Percentiles rank a stretch among this genome's conserved stretches.
phyloP scores from a whole-genome alignment of 2,113 vertebrate species.

The Corydoras sp. region DNA sequence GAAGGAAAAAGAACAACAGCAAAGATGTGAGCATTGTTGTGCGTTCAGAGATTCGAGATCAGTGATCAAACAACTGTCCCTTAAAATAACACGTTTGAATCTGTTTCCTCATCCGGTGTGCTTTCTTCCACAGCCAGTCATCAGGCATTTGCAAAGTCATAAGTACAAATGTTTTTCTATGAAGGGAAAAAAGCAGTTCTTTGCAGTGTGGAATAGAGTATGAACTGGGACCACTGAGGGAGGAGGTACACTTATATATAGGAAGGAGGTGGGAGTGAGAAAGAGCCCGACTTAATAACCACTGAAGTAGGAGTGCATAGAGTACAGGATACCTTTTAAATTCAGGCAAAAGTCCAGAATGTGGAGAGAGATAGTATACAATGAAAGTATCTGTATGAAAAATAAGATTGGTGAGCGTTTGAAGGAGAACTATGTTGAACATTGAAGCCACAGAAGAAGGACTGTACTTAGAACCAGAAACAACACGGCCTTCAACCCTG shows the following conservation, averaged over 20 bases:
- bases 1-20: conserved; percentile 74
- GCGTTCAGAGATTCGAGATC: conserved; percentile 20
- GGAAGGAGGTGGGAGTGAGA: neutral
- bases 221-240: conserved; percentile 3
- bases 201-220: conserved; percentile 6
- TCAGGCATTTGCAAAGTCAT: conserved; percentile 28
- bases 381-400: no score
- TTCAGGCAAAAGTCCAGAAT: neutral
- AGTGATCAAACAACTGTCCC: conserved; percentile 42
- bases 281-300: neutral
- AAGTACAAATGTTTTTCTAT: neutral
- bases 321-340: conserved; percentile 25
- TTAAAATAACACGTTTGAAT: conserved; percentile 28
- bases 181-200: conserved; percentile 27
- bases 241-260: conserved; percentile 18
- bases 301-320: neutral
- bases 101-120: conserved; percentile 9
- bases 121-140: conserved; percentile 1
- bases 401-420: no score
- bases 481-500: neutral
- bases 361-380: no score
- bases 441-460: neutral
- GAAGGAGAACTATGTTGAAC: neutral
- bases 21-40: conserved; percentile 61
- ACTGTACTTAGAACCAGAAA: neutral